Base-by-base conservation (phyloP, 2,113 vertebrate species). In the Petaurus breviceps region DNA sequence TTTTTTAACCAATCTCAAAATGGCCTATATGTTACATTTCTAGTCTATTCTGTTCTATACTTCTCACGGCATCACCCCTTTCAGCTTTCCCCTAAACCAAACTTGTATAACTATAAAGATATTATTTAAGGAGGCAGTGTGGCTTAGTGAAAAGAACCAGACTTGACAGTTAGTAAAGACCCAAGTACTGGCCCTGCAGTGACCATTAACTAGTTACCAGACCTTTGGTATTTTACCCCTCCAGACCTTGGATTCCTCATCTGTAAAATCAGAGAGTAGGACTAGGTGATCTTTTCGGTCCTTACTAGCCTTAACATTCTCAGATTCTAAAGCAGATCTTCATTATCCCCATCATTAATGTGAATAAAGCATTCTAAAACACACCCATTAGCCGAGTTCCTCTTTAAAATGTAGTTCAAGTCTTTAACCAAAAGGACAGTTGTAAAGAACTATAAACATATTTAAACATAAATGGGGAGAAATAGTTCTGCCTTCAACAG, bases 381-480 rank as follows among this genome's bases (percentile, higher is more conserved):
- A 46, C 52, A 96, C 19, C 89, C 84, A 3, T 92, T 96, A 96
- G 93, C 89, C 14, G 97, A 94, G 96, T 97, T 28, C 95, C 90
- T 94, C 55, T 96, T 97, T 94, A 95, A 95, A 97, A 95, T 90
- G 47, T 24, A 95, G 95, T 53, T 97, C 89, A 93, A 95, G 77
- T 95, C 94, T 97, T 97, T 12, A 9, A 96, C 49, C 93, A 97
- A 95, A 89, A 0, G 31, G 49, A 97, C 11, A 91, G 51, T 94
- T 96, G 46, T 25, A 97, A 98, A 68, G 93, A 98, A 93, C 92
- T 28, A 90, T 24, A 98, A 97, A 96, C 94, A 96, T 47, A 96
- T 90, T 94, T 93, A 97, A 92, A 96, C 93, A 93, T 94, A 96
- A 98, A 97, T 68, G 31, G 61, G 96, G 97, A 92, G 28, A 93